Percentiles rank a stretch among this genome's conserved stretches.
Conservation (phyloP, 2,888 invertebrate species). For the Cerastis leucographa region DNA sequence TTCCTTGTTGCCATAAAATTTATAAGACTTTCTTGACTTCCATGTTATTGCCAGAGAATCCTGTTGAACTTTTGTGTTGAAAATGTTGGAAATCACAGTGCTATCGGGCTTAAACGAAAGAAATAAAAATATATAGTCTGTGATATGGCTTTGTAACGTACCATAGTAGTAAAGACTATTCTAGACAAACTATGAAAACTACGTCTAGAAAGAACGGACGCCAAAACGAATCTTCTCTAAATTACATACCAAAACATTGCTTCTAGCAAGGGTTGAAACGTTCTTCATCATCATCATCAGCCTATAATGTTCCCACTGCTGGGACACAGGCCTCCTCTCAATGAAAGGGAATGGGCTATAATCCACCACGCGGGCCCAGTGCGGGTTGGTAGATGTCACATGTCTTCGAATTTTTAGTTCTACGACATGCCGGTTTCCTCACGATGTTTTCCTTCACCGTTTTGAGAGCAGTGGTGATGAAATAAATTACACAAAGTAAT, state of each 20-base stretch:
- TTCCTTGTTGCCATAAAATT: conserved; percentile 54
- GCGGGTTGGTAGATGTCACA: too few species aligned
- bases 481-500: too few species aligned
- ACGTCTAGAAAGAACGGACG: conserved; percentile 16
- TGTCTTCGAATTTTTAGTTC: too few species aligned
- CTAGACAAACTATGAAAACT: conserved; percentile 3
- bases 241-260: not conserved
- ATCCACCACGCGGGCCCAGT: too few species aligned
- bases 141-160: conserved; percentile 47
- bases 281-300: too few species aligned
- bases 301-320: too few species aligned
- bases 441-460: too few species aligned
- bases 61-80: conserved; percentile 54
- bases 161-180: conserved; percentile 29
- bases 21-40: conserved; percentile 59
- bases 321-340: too few species aligned
- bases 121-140: conserved; percentile 59
- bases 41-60: conserved; percentile 48
- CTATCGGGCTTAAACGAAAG: conserved; percentile 47
- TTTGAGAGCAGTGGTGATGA: too few species aligned
- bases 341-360: too few species aligned
- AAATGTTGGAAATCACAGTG: conserved; percentile 50
- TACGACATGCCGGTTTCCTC: too few species aligned
- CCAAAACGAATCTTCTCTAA: not conserved
- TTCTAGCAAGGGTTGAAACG: not conserved